phyloP scores from a whole-genome alignment of 2,113 vertebrate genomes.

The Sinocyclocheilus maitianheensis region DNA sequence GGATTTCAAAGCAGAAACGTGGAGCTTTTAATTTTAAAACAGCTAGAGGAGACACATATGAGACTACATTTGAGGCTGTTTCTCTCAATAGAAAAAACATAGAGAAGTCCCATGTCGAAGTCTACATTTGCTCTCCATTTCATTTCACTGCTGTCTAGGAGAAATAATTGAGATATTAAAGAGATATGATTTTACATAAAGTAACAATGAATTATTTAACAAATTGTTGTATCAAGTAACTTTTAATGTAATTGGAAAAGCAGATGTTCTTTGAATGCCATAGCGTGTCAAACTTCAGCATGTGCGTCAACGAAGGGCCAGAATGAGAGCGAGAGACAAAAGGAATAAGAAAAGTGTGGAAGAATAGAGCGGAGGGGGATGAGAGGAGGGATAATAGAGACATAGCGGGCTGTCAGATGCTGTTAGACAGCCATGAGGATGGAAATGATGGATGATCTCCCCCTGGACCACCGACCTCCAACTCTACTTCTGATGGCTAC shows the following conservation, averaged over 20 bases:
- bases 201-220: neutral
- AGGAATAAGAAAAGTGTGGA: slow-evolving; percentile 32
- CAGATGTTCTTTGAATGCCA: neutral
- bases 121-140: neutral
- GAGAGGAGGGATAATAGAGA: slow-evolving; percentile 46
- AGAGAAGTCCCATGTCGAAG: neutral
- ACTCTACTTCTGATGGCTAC: slow-evolving; percentile 36
- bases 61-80: neutral
- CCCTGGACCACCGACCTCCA: slow-evolving; percentile 28
- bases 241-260: slow-evolving; percentile 15
- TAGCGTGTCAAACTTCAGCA: neutral
- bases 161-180: neutral
- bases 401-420: slow-evolving; percentile 40
- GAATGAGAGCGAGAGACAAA: slow-evolving; percentile 31
- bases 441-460: slow-evolving; percentile 49
- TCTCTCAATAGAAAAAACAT: neutral
- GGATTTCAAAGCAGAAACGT: neutral
- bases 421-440: slow-evolving; percentile 43
- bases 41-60: neutral
- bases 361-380: slow-evolving; percentile 24
- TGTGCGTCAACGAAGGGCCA: neutral
- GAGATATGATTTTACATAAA: neutral
- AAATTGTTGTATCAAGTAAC: neutral
- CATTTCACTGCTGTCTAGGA: neutral
- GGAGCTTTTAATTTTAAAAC: neutral